A percentile compares a stretch with the other conserved stretches of the same genome.
Conservation (phyloP, 2,797 vertebrate species). For the Sylvia borin region DNA sequence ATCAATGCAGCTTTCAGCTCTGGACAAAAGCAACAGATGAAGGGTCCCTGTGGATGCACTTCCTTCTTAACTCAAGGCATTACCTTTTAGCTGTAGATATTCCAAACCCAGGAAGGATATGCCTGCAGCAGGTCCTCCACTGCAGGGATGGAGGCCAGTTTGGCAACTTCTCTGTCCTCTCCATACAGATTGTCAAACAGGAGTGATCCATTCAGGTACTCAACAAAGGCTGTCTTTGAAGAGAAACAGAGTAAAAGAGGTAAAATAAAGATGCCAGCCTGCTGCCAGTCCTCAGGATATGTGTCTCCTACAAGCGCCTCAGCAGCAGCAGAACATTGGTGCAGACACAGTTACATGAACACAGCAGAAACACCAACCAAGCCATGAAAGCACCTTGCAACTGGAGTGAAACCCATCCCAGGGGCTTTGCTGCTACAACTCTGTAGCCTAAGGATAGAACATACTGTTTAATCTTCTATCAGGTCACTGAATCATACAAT, state of each 20-base stretch:
- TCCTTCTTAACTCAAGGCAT: slow-evolving; percentile 21
- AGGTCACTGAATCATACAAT: neutral
- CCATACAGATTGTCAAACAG: slow-evolving; percentile 85
- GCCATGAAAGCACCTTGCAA: neutral
- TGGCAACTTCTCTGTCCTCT: slow-evolving; percentile 81
- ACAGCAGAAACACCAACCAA: neutral
- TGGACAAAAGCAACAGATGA: slow-evolving; percentile 47
- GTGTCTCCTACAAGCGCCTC: neutral
- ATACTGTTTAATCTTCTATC: neutral
- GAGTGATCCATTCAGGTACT: slow-evolving; percentile 83
- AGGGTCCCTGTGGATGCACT: slow-evolving; percentile 13
- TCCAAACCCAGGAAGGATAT: slow-evolving; percentile 85
- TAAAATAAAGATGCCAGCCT: slow-evolving; percentile 11
- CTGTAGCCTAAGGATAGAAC: neutral
- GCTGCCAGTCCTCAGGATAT: neutral
- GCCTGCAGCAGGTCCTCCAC: slow-evolving; percentile 75
- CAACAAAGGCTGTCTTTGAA: slow-evolving; percentile 87
- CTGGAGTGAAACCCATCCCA: neutral
- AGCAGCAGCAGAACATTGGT: neutral
- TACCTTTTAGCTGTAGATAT: neutral
- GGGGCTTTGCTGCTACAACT: neutral
- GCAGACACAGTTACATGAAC: neutral
- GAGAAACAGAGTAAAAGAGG: slow-evolving; percentile 15
- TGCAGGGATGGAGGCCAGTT: slow-evolving; percentile 77
- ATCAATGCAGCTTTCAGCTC: slow-evolving; percentile 51